Evolutionary conservation across 2,888 invertebrate genomes (phyloP).

Genomic region (Hydroisotoma schaefferi): DNA sequence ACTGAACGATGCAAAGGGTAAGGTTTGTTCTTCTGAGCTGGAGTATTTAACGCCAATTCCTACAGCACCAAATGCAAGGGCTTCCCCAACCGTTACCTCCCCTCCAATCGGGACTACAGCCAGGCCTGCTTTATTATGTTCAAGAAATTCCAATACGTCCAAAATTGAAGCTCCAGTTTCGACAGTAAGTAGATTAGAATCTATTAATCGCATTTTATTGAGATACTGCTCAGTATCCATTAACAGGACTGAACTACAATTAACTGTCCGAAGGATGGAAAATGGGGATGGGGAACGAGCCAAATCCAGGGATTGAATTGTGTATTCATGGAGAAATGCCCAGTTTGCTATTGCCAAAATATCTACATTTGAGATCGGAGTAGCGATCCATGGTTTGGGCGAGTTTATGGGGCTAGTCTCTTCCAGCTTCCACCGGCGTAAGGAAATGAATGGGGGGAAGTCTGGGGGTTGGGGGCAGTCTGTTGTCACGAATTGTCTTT

Average conservation of each 20-base stretch:
- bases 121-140: background rate
- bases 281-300: background rate
- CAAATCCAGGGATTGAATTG: background rate
- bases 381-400: background rate
- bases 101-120: slow-evolving; percentile 4
- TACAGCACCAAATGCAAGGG: background rate
- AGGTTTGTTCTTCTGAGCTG: background rate
- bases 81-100: slow-evolving; percentile 3
- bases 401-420: background rate
- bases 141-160: slow-evolving; percentile 1
- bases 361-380: background rate
- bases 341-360: slow-evolving; percentile 2
- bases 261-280: background rate
- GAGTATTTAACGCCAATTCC: slow-evolving; percentile 1
- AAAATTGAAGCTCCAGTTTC: slow-evolving; percentile 6
- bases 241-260: background rate
- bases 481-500: no score
- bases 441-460: background rate
- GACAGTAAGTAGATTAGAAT: slow-evolving; percentile 3
- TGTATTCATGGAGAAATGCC: slow-evolving; percentile 4
- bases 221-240: background rate
- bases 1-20: background rate
- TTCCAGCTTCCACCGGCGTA: background rate
- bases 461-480: background rate
- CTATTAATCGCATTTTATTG: background rate